Conservation (phyloP, 2,797 vertebrate species). For the Falco columbarius region DNA sequence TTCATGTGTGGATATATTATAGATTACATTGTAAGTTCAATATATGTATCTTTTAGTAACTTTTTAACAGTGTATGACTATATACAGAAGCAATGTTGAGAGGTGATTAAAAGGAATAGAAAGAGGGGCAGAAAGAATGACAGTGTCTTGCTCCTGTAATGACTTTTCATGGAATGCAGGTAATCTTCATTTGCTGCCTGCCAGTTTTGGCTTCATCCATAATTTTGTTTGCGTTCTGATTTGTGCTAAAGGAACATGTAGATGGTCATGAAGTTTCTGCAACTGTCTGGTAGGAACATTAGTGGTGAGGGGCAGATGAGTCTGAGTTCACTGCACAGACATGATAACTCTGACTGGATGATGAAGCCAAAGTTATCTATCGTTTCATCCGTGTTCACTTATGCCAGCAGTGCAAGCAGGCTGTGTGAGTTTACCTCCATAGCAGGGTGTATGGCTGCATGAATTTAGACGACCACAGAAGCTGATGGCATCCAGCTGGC, state of each 20-base stretch:
- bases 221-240: neutral
- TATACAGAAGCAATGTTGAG: neutral
- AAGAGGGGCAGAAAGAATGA: neutral
- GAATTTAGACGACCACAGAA: neutral
- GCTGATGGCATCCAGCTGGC: neutral
- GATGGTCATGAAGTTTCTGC: neutral
- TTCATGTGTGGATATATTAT: neutral
- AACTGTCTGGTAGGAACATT: neutral
- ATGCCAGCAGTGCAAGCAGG: rapidly evolving
- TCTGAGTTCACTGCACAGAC: neutral
- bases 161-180: neutral
- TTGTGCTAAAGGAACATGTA: neutral
- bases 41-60: neutral
- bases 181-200: neutral
- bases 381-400: rapidly evolving
- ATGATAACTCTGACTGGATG: neutral
- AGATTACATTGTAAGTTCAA: neutral
- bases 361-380: rapidly evolving
- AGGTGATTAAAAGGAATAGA: neutral
- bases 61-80: neutral
- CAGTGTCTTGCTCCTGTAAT: neutral
- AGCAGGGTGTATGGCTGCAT: neutral
- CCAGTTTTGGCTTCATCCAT: neutral
- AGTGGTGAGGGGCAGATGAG: neutral
- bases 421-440: rapidly evolving